Percentiles rank a stretch among this genome's conserved stretches.
These are phyloP conservation scores for Uloborus plumipes DNA, from an alignment of 2,888 invertebrate species.

Conservation along the genomic window DNA sequence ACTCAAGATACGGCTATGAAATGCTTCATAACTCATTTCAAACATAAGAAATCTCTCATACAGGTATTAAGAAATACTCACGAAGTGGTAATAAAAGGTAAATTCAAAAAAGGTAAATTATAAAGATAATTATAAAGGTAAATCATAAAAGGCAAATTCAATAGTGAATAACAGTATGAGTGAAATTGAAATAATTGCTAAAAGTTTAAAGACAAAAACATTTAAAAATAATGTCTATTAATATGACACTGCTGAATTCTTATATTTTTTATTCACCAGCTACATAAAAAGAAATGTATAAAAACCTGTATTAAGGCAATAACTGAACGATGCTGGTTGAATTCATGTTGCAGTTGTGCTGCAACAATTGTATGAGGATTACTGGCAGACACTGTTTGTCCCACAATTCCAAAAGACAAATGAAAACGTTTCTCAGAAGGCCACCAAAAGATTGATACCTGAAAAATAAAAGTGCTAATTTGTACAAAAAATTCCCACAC, in stretches of 20 bases:
- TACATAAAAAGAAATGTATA: conserved; percentile 68
- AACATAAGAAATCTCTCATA: no score
- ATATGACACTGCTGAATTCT: not conserved
- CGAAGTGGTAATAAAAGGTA: no score
- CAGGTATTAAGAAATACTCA: no score
- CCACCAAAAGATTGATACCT: conserved; percentile 82
- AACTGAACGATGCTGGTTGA: conserved; percentile 83
- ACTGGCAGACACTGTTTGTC: conserved; percentile 74
- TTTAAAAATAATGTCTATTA: no score
- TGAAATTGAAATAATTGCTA: not conserved
- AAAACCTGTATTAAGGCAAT: conserved; percentile 79
- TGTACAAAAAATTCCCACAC: not conserved
- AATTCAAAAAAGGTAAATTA: no score
- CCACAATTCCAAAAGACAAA: conserved; percentile 73
- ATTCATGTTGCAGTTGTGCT: conserved; percentile 88
- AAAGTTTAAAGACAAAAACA: not conserved
- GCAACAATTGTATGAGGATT: conserved; percentile 92
- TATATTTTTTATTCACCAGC: not conserved
- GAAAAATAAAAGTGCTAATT: not conserved
- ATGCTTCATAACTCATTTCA: no score
- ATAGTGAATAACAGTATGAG: no score
- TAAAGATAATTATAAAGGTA: no score
- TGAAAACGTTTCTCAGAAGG: conserved; percentile 82
- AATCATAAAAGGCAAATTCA: no score
- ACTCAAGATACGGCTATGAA: no score